Conservation (phyloP, 2,888 invertebrate genomes). For the Caenorhabditis sp. region DNA sequence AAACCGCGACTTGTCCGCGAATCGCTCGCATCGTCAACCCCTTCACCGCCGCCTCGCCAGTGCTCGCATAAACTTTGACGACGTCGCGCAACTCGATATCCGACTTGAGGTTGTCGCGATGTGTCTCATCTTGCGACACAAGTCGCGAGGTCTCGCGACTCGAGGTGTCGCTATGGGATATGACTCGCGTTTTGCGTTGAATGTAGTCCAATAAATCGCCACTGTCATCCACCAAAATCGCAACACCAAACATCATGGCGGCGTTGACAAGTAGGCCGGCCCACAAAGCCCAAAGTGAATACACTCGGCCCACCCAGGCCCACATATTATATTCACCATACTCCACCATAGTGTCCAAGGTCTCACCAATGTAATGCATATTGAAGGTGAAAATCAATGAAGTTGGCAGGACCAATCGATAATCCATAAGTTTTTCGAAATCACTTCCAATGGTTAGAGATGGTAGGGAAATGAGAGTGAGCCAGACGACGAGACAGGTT, state of each 20-base stretch:
- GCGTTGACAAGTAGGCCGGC: background rate
- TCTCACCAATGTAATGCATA: too few relatives aligned
- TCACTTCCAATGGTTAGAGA: too few relatives aligned
- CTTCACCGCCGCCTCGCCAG: slow-evolving; percentile 22
- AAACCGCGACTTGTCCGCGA: slow-evolving; percentile 49
- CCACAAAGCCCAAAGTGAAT: background rate
- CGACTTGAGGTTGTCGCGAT: background rate
- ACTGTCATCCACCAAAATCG: background rate
- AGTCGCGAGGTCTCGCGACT: background rate
- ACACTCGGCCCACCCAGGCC: too few relatives aligned
- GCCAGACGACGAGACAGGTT: background rate
- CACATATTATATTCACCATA: too few relatives aligned
- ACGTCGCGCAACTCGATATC: background rate
- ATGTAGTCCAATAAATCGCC: too few relatives aligned
- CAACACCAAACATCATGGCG: background rate
- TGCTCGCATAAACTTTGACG: slow-evolving; percentile 15
- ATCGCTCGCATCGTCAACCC: slow-evolving; percentile 18
- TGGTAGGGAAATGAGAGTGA: background rate
- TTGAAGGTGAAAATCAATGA: background rate
- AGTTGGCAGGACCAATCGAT: background rate
- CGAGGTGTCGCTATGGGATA: background rate
- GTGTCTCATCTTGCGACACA: background rate
- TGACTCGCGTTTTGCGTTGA: too few relatives aligned
- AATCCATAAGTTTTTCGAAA: background rate
- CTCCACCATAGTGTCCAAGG: too few relatives aligned